Percentiles rank a stretch among this genome's conserved stretches.
phyloP scores from a whole-genome alignment of 2,797 vertebrate species.

The Macropus fuliginosus region DNA sequence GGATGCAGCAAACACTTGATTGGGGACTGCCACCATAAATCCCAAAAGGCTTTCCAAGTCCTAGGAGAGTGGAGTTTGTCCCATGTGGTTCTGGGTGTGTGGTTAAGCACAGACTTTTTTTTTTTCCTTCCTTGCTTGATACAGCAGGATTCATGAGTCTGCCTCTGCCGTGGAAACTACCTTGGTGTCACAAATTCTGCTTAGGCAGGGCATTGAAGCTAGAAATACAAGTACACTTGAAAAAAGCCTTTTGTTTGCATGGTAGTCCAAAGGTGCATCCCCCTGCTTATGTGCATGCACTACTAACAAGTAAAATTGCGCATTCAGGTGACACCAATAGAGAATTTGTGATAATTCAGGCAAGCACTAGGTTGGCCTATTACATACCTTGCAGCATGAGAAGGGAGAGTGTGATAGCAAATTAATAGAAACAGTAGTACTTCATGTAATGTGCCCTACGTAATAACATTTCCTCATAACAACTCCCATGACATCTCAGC shows the following conservation, averaged over 20 bases:
- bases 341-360: constrained; percentile 45
- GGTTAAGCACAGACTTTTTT: constrained; percentile 66
- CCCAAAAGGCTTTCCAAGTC: constrained; percentile 56
- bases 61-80: constrained; percentile 57
- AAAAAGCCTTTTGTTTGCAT: constrained; percentile 45
- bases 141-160: constrained; percentile 66
- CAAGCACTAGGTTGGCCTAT: constrained; percentile 43
- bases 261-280: not conserved
- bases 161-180: constrained; percentile 75
- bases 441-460: not conserved
- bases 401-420: not conserved
- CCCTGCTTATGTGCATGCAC: not conserved
- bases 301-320: constrained; percentile 8
- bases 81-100: constrained; percentile 67
- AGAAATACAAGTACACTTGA: constrained; percentile 58
- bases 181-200: constrained; percentile 75
- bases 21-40: constrained; percentile 52
- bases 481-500: not conserved
- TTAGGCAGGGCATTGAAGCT: constrained; percentile 71
- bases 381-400: constrained; percentile 4
- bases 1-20: constrained; percentile 45
- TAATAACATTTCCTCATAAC: not conserved
- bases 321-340: not conserved
- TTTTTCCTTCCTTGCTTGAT: constrained; percentile 66
- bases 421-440: not conserved